These are phyloP conservation scores for Unio pictorum DNA, from an alignment of 2,888 invertebrate species.

Conservation along the genomic window DNA sequence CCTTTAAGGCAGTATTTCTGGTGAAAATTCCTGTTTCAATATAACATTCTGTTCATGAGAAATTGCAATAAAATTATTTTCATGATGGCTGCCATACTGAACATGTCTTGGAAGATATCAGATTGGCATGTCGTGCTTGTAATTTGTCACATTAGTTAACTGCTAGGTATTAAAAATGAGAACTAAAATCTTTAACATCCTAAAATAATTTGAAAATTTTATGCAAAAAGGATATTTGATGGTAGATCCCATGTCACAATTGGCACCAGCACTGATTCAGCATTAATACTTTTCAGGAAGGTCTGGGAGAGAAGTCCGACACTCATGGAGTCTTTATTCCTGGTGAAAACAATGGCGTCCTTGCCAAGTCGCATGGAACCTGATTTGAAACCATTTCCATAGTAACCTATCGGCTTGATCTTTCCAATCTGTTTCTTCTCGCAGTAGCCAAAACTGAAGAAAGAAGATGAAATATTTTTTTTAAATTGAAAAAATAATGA, in stretches of 20 bases:
- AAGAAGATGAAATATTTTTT: background rate
- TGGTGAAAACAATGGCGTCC: slow-evolving; percentile 68
- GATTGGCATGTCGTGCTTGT: too few species aligned
- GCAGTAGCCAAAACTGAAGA: slow-evolving; percentile 68
- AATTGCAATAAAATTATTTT: too few species aligned
- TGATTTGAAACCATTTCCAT: slow-evolving; percentile 70
- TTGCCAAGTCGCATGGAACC: slow-evolving; percentile 69
- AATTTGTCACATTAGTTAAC: too few species aligned
- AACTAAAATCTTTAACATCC: too few species aligned
- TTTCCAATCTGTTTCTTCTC: slow-evolving; percentile 51
- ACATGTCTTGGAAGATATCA: too few species aligned
- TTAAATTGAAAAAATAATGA: background rate
- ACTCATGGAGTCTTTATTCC: slow-evolving; percentile 47
- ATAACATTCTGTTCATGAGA: too few species aligned
- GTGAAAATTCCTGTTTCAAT: too few species aligned
- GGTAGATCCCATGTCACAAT: slow-evolving; percentile 55
- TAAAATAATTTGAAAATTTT: too few species aligned
- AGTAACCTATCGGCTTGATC: slow-evolving; percentile 67
- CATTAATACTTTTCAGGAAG: slow-evolving; percentile 54
- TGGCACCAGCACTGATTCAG: slow-evolving; percentile 64
- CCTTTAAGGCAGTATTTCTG: too few species aligned
- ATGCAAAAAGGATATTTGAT: slow-evolving; percentile 52
- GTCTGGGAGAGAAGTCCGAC: slow-evolving; percentile 68
- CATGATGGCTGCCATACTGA: too few species aligned
- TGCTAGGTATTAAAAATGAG: too few species aligned